A percentile compares a stretch with the other conserved stretches of the same genome.
Conservation (phyloP, 2,113 vertebrate genomes). For the Chloroceryle aenea region DNA sequence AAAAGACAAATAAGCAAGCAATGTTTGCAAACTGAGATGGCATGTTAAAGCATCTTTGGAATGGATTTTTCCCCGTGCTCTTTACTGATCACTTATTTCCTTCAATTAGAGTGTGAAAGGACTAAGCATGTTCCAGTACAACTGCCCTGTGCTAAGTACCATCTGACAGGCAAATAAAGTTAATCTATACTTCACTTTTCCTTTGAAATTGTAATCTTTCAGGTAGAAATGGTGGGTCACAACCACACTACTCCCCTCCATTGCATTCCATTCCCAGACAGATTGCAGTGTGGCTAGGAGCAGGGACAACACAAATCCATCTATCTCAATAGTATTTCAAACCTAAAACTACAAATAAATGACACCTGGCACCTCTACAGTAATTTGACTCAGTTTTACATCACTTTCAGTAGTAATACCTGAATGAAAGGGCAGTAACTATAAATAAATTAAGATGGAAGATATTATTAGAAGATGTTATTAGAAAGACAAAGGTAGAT, state of each 20-base stretch:
- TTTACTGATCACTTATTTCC: constrained; percentile 34
- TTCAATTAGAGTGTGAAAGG: background rate
- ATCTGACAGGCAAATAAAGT: constrained; percentile 28
- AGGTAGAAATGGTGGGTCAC: background rate
- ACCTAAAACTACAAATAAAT: background rate
- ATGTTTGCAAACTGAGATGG: background rate
- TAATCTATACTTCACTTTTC: background rate
- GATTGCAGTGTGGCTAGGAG: constrained; percentile 16
- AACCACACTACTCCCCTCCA: background rate
- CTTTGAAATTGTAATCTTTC: background rate
- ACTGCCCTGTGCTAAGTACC: background rate
- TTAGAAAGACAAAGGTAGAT: constrained; percentile 33
- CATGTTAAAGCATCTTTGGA: background rate
- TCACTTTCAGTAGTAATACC: background rate
- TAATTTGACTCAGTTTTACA: constrained; percentile 25
- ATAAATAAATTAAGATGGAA: constrained; percentile 9
- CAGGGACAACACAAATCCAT: constrained; percentile 30
- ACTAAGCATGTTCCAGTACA: background rate
- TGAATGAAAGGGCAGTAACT: background rate
- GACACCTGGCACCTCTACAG: background rate
- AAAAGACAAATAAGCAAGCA: background rate
- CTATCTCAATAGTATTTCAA: constrained; percentile 37
- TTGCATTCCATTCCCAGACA: background rate
- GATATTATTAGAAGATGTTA: background rate
- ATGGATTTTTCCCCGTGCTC: constrained; percentile 13